phyloP scores from a whole-genome alignment of 2,797 vertebrate species.

The Sandelia bainsii region DNA sequence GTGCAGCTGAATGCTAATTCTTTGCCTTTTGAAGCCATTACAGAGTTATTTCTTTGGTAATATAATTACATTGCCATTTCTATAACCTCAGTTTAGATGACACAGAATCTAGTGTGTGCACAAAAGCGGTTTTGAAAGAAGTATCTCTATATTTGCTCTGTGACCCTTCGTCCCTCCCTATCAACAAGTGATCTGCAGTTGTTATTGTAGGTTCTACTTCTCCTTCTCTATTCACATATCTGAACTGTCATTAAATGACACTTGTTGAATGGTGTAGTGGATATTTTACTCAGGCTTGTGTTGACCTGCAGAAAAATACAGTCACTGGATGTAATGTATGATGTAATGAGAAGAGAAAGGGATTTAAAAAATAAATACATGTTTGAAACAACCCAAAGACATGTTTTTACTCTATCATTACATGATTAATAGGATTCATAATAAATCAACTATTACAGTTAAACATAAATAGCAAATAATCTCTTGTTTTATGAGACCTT shows the following conservation, averaged over 20 bases:
- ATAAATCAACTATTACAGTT: no score
- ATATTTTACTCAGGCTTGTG: constrained; percentile 2
- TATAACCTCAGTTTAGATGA: neutral
- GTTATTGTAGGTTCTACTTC: constrained; percentile 9
- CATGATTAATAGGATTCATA: no score
- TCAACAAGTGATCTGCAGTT: constrained; percentile 25
- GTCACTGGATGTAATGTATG: constrained; percentile 6
- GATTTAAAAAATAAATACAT: constrained; percentile 8
- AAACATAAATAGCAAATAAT: no score
- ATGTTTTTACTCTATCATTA: neutral
- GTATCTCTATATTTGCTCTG: constrained; percentile 4
- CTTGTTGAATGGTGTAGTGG: constrained; percentile 12
- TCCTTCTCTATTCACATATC: constrained; percentile 5
- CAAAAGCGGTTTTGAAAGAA: neutral
- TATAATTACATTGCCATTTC: no score
- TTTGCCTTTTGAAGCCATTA: neutral
- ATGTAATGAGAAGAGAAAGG: constrained; percentile 5
- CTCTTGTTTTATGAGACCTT: no score
- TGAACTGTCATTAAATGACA: constrained; percentile 49
- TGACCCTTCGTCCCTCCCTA: neutral
- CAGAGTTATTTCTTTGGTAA: neutral
- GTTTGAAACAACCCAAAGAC: constrained; percentile 10
- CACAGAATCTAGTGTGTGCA: neutral
- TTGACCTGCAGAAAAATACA: neutral
- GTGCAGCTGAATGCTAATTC: neutral